Base-by-base conservation (phyloP, 2,797 vertebrate species). In the Danio kyathit region DNA sequence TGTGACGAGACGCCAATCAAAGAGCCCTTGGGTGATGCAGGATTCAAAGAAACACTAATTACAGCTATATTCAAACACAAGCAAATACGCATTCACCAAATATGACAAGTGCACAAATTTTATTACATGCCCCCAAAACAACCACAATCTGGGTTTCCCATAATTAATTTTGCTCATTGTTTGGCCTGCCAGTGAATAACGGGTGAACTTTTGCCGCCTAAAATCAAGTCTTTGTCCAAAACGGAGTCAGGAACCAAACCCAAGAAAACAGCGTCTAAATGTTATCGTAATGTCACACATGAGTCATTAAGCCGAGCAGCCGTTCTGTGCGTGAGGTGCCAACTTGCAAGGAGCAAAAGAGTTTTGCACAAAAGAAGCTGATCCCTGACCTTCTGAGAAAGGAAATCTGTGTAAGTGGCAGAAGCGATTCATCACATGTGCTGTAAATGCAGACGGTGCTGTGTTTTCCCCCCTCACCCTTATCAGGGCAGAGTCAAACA, bases 281-380 rank as follows among this genome's bases (percentile, higher is more conserved):
- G 71, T 80, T 80, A 76, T 80, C 73, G 63, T 57, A 83, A 80
- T 76, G 73, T 66, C 73, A 84, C 17, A 29, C 38, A 66, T 4
- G 46, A 52, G 38, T 61, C 29, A 57, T 59, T 29, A 16, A 14
- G 52, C 19, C 40, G 56, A 59, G 52, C 52, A 49, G 44, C 16
- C 17, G 5, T 61, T 65, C n/a, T 64, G 4, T n/a, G 14, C 3
- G 6, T 60, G 9, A 67, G 6, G 63, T 70, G 67, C 66, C 57
- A 79, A 72, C 43, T 43, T 21, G 9, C 13, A 2, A 52, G 21
- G 11, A 43, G 49, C 11, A 61, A 60, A 60, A 63, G 38, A 54
- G 14, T 71, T 79, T 71, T 79, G 57, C 17, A 70, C 65, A 78
- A 79, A 79, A 79, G 19, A 79, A 71, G 38, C 66, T 72, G 76